These are phyloP conservation scores for Arothron firmamentum DNA, from an alignment of 2,113 vertebrate species.

Conservation along the genomic window DNA sequence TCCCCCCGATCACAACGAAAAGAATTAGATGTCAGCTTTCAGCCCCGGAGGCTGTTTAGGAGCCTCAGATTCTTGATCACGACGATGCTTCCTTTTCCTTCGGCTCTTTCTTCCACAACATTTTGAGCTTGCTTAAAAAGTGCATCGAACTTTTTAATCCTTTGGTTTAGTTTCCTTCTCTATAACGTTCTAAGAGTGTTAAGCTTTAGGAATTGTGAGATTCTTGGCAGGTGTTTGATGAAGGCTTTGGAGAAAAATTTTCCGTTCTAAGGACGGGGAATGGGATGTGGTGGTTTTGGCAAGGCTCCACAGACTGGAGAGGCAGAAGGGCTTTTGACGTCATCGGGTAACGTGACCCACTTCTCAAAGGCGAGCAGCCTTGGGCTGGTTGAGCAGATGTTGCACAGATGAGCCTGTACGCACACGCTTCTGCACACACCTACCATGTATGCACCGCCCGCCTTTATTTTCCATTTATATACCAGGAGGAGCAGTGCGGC, in stretches of 20 bases:
- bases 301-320: slow-evolving; percentile 53
- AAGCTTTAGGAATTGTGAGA: slow-evolving; percentile 24
- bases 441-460: slow-evolving; percentile 20
- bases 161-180: slow-evolving; percentile 17
- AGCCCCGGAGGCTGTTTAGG: slow-evolving; percentile 8
- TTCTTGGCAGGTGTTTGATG: slow-evolving; percentile 54
- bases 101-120: not conserved
- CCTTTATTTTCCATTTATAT: slow-evolving; percentile 49
- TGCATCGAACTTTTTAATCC: slow-evolving; percentile 6
- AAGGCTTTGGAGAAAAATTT: slow-evolving; percentile 44
- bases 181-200: not conserved
- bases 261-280: slow-evolving; percentile 58
- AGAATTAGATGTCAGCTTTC: slow-evolving; percentile 27
- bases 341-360: slow-evolving; percentile 74
- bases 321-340: slow-evolving; percentile 72
- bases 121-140: slow-evolving; percentile 4
- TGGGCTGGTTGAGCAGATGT: slow-evolving; percentile 70
- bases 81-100: not conserved
- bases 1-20: slow-evolving; percentile 6
- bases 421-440: slow-evolving; percentile 13
- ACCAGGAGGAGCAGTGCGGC: slow-evolving; percentile 26
- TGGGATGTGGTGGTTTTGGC: slow-evolving; percentile 67
- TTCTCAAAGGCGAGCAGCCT: slow-evolving; percentile 70
- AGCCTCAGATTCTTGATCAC: slow-evolving; percentile 14
- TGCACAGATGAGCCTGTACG: slow-evolving; percentile 56